Evolutionary conservation across 2,888 invertebrate genomes (phyloP), one percentile per base, ranked within the genome.

Genomic region (Eulithis prunata): DNA sequence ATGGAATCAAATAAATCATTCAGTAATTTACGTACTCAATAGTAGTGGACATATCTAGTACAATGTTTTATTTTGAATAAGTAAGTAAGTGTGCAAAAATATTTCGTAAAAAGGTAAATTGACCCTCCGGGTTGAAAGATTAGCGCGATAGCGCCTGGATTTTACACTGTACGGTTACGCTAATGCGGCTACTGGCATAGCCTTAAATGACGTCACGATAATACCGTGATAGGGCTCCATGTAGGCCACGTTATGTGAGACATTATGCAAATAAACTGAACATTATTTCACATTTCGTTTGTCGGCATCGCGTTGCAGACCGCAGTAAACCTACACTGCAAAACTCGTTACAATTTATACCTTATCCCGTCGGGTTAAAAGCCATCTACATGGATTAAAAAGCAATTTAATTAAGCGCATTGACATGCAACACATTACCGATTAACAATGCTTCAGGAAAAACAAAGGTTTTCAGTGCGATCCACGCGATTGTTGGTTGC

Each of bases 351-450:
- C 55, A 70, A 60, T 69, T 43, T 66, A 49, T 57, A 69, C 72
- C 68, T 57, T 71, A 64, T 55, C 11, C 56, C 54, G 55, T 58
- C n/a, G 59, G 28, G 62, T 57, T 64, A 71, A 59, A 61, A 54
- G 62, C 51, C 28, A 47, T 45, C 62, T 62, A 57, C 62, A 64
- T 71, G 66, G 70, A 72, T 73, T 64, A 72, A 58, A 68, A 71
- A 63, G 64, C 80, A 79, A 78, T 85, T 85, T 83, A 80, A 86
- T 86, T 86, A 85, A 80, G 73, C 77, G 83, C 81, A 88, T 88
- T 85, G 88, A 86, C 85, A 84, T 78, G 77, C 82, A 80, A 79
- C 80, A 81, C 82, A 81, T 82, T 83, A 78, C 78, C 78, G 81
- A 83, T 87, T 83, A 84, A 86, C 83, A 82, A 80, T 64, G 64